These are phyloP conservation scores for Tetragnatha montana DNA, from an alignment of 2,888 invertebrate species.

Conservation along the genomic window DNA sequence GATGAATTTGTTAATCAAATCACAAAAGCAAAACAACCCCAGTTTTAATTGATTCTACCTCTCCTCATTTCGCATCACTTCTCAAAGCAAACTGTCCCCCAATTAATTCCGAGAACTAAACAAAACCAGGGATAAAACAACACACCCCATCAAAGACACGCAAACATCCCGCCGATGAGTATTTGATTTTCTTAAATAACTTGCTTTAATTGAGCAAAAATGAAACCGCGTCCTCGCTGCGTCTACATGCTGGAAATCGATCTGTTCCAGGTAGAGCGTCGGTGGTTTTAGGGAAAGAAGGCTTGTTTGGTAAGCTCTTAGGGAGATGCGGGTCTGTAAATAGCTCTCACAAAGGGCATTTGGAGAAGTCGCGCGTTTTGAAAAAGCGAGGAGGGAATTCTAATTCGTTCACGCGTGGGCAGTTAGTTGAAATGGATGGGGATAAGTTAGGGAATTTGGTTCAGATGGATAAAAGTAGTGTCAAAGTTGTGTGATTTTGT, in stretches of 20 bases:
- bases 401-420: neutral
- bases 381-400: neutral
- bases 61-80: too few species aligned
- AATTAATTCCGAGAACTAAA: too few species aligned
- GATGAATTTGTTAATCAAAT: too few species aligned
- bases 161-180: neutral
- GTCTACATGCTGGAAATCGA: neutral
- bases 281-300: neutral
- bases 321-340: constrained; percentile 26
- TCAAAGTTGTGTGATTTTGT: too few species aligned
- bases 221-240: neutral
- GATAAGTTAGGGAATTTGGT: too few species aligned
- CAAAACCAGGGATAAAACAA: too few species aligned
- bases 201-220: neutral
- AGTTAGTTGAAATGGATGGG: neutral
- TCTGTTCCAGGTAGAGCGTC: neutral
- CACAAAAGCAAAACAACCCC: too few species aligned
- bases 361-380: too few species aligned
- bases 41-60: too few species aligned
- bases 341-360: neutral
- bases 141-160: neutral
- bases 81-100: too few species aligned
- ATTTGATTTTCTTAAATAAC: neutral
- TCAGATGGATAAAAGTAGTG: too few species aligned
- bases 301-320: constrained; percentile 10